A percentile compares a stretch with the other conserved stretches of the same genome.
phyloP scores from a whole-genome alignment of 2,888 invertebrate species.

The Ennomos fuscantarius region DNA sequence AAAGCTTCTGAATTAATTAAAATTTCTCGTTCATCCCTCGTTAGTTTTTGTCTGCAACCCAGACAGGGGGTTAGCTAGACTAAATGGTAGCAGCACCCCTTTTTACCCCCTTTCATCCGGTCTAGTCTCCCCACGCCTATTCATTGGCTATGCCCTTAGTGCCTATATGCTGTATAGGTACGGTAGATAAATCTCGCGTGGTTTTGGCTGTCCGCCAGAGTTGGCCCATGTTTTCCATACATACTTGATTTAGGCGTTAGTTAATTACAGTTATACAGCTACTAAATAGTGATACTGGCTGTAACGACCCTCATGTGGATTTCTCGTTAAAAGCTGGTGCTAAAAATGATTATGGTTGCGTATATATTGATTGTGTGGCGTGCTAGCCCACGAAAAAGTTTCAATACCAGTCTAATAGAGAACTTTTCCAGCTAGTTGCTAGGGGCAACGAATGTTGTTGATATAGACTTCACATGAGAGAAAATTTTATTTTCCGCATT shows the following conservation, averaged over 20 bases:
- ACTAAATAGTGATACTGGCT: slow-evolving; percentile 21
- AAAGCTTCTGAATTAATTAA: slow-evolving; percentile 24
- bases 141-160: slow-evolving; percentile 23
- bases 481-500: too few relatives aligned
- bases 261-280: slow-evolving; percentile 50
- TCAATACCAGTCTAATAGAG: too few relatives aligned
- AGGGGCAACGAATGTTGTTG: too few relatives aligned
- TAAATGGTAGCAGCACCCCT: slow-evolving; percentile 31
- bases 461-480: too few relatives aligned
- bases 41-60: slow-evolving; percentile 28
- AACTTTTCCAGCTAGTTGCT: too few relatives aligned
- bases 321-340: slow-evolving; percentile 13
- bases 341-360: slow-evolving; percentile 15
- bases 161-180: slow-evolving; percentile 42
- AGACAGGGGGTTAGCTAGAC: slow-evolving; percentile 23
- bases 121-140: slow-evolving; percentile 10
- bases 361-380: slow-evolving; percentile 14
- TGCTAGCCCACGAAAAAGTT: too few relatives aligned
- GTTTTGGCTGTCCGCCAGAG: slow-evolving; percentile 67
- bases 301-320: slow-evolving; percentile 12
- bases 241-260: slow-evolving; percentile 57
- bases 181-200: slow-evolving; percentile 66
- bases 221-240: slow-evolving; percentile 44
- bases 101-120: slow-evolving; percentile 30
- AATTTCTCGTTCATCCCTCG: slow-evolving; percentile 23